Conservation (phyloP, 2,113 vertebrate species). For the Sinocyclocheilus grahami region DNA sequence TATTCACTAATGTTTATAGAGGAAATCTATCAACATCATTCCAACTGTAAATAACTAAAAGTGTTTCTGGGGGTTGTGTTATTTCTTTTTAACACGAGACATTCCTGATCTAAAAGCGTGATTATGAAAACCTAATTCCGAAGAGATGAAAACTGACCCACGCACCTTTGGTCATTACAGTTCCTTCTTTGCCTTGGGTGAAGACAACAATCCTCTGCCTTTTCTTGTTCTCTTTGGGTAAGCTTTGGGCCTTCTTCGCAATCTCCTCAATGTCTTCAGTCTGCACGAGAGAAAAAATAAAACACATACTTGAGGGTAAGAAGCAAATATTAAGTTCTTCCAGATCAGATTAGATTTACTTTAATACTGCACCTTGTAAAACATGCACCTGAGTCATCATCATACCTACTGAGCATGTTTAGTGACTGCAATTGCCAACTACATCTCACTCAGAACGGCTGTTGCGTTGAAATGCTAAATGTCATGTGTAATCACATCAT, state of each 20-base stretch:
- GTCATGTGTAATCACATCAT: constrained; percentile 9
- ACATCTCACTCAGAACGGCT: background rate
- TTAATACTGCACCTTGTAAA: background rate
- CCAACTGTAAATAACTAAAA: constrained; percentile 59
- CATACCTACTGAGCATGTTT: background rate
- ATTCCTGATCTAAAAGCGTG: background rate
- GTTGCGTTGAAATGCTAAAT: constrained; percentile 23
- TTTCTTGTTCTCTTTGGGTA: constrained; percentile 89
- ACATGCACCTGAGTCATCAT: background rate
- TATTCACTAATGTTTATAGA: constrained; percentile 60
- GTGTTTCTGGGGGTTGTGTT: constrained; percentile 26
- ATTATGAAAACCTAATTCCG: constrained; percentile 8
- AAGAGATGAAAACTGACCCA: constrained; percentile 36
- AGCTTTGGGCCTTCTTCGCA: constrained; percentile 85
- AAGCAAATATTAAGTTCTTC: background rate
- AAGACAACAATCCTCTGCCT: constrained; percentile 88
- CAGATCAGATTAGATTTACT: background rate
- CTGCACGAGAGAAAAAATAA: constrained; percentile 68
- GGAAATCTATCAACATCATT: constrained; percentile 60
- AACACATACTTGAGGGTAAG: constrained; percentile 8
- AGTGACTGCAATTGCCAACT: background rate
- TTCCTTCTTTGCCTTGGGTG: constrained; percentile 91
- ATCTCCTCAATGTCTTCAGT: constrained; percentile 94
- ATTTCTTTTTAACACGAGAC: constrained; percentile 29
- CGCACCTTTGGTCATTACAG: constrained; percentile 83